phyloP scores from a whole-genome alignment of 2,888 invertebrate species.

The Palloptera scutellata region DNA sequence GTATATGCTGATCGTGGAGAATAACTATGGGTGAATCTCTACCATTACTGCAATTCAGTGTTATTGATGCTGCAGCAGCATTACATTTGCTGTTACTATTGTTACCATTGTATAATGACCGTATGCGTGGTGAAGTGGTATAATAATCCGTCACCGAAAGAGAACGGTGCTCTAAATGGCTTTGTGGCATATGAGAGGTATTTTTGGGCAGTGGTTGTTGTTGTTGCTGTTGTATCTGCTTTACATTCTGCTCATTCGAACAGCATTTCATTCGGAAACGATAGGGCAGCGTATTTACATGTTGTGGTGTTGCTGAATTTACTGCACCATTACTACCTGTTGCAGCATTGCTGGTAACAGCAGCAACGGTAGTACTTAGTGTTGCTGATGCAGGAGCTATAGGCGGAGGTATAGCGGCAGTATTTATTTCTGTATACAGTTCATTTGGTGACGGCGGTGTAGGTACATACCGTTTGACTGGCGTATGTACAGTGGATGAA shows the following conservation, averaged over 20 bases:
- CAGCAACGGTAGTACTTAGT: constrained; percentile 27
- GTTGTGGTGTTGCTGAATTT: not conserved
- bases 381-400: constrained; percentile 25
- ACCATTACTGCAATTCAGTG: constrained; percentile 21
- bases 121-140: constrained; percentile 49
- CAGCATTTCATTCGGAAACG: constrained; percentile 61
- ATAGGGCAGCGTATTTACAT: constrained; percentile 51
- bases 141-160: constrained; percentile 45
- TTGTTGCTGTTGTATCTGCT: constrained; percentile 30
- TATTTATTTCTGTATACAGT: constrained; percentile 45
- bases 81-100: constrained; percentile 18
- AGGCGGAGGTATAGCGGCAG: constrained; percentile 23
- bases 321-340: not conserved
- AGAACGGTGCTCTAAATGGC: constrained; percentile 27
- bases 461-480: constrained; percentile 63
- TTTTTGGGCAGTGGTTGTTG: constrained; percentile 40
- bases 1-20: constrained; percentile 20
- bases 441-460: constrained; percentile 62
- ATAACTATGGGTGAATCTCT: constrained; percentile 21
- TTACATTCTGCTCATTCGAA: constrained; percentile 12
- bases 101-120: not conserved
- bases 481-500: constrained; percentile 63
- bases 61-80: constrained; percentile 15
- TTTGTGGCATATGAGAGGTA: constrained; percentile 22
- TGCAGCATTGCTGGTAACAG: not conserved